Conservation (phyloP, 2,888 invertebrate genomes). For the Lycia hirtaria region DNA sequence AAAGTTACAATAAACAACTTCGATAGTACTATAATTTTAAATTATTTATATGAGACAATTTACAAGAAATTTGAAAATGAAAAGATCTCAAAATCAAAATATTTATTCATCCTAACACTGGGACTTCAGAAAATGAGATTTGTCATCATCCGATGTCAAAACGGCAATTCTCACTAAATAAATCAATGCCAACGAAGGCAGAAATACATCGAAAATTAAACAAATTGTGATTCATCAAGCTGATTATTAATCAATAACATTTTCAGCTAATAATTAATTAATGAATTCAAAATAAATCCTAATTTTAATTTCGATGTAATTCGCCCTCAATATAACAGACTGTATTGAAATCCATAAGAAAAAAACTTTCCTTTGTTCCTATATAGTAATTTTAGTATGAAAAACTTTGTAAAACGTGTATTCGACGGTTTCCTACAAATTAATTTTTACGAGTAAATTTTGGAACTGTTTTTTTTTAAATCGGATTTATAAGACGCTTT, state of each 20-base stretch:
- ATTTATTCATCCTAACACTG: background rate
- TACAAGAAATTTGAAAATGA: too few species aligned
- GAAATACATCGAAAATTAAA: background rate
- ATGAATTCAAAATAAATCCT: too few species aligned
- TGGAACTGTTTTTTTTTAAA: too few species aligned
- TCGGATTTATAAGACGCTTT: constrained; percentile 8
- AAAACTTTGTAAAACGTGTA: background rate
- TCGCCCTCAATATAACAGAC: background rate
- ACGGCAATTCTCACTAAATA: background rate
- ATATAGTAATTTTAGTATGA: constrained; percentile 9
- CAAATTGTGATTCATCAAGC: too few species aligned
- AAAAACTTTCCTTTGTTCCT: background rate
- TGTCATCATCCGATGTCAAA: background rate
- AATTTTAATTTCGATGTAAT: too few species aligned
- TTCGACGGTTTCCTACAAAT: background rate
- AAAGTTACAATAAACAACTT: background rate
- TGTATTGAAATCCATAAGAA: background rate
- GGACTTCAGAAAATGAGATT: too few species aligned
- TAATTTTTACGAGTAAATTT: background rate
- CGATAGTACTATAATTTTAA: background rate
- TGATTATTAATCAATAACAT: too few species aligned
- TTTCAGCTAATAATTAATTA: too few species aligned
- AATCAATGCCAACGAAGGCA: background rate
- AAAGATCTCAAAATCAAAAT: background rate
- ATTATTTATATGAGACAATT: too few species aligned